Evolutionary conservation across 2,888 invertebrate species (phyloP), one percentile per base, ranked within the genome.

Genomic region (Drosophila ezoana): DNA sequence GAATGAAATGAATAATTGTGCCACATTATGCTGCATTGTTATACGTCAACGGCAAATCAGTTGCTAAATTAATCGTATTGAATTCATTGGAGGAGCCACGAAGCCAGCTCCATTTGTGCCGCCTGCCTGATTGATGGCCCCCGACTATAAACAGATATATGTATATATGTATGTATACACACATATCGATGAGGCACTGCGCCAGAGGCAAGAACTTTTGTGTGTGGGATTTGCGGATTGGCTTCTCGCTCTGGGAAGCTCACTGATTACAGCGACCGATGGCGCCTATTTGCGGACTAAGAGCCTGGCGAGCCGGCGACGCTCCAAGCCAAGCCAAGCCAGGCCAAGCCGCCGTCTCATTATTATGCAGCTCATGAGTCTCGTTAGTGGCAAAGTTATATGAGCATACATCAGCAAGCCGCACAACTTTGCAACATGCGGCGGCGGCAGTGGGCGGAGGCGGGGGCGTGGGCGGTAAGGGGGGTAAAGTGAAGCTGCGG

Each of bases 351-450:
- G 43, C 44, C 48, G 66, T 52, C 86, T 87, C 81, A 87, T 83
- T 83, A 81, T 77, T 87, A 83, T 83, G 83, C 83, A 83, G 79
- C 84, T 83, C 87, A 87, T 84, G 83, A 84, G 87, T 87, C 84
- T 87, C 87, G 83, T 83, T 83, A 83, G 83, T 87, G 83, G 87
- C 87, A 83, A 87, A 83, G 83, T 87, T 87, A 87, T 83, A 87
- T 81, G 83, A 84, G 87, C 83, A 84, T 81, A 86, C 87, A 83
- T 82, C 82, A 82, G 86, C 68, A 56, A 62, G 84, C 63, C 75
- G 83, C 87, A 86, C 67, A 87, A 83, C 77, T 86, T 87, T 84
- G 79, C 75, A 81, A 84, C 83, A 81, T 75, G 78, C 63, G 76
- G 72, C 63, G 23, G 32, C 43, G 23, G 23, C 43, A 14, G 23